Evolutionary conservation across 2,888 invertebrate species (phyloP), one percentile per base, ranked within the genome.

Genomic region (Xiphydria camelus): DNA sequence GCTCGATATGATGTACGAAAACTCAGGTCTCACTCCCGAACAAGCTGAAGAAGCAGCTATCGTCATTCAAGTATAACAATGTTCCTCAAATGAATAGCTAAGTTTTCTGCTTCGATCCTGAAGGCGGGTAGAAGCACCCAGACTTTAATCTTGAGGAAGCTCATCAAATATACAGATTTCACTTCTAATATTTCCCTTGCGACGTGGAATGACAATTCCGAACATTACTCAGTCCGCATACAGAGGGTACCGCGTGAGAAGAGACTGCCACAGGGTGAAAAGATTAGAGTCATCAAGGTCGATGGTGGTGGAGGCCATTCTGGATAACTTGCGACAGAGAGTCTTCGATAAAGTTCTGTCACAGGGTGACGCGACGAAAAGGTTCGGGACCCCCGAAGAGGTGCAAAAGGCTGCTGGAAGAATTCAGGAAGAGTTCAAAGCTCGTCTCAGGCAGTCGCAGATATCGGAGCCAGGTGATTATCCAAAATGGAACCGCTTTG

Each of bases 1-100:
- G 70, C 41, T 66, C 41, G 53, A 65, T 12, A 59, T 62, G 64
- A 62, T 68, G 57, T 65, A 57, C 40, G 51, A 70, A 25, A 60
- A 66, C 9, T 58, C 55, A 6, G 60, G 55, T 4, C 34, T 68
- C 20, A 58, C 57, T n/a, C 1, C 45, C 12, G 47, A 59, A 20
- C 44, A 43, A 38, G 66, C 62, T 23, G 52, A 69, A 36, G 46
- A 60, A 29, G 68, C 70, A 12, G 71, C 71, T 10, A 45, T 10
- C 3, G 43, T 61, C 39, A 70, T 70, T 44, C 70, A 71, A 56
- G 70, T 68, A 22, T 29, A n/a, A 22, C 10, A 4, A 22, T n/a
- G n/a, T n/a, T n/a, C n/a, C n/a, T n/a, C n/a, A n/a, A n/a, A n/a
- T n/a, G n/a, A n/a, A n/a, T n/a, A n/a, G n/a, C n/a, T n/a, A n/a